A percentile compares a stretch with the other conserved stretches of the same genome.
These are phyloP conservation scores for Dermatemys mawii DNA, from an alignment of 2,113 vertebrate species.

Conservation along the genomic window DNA sequence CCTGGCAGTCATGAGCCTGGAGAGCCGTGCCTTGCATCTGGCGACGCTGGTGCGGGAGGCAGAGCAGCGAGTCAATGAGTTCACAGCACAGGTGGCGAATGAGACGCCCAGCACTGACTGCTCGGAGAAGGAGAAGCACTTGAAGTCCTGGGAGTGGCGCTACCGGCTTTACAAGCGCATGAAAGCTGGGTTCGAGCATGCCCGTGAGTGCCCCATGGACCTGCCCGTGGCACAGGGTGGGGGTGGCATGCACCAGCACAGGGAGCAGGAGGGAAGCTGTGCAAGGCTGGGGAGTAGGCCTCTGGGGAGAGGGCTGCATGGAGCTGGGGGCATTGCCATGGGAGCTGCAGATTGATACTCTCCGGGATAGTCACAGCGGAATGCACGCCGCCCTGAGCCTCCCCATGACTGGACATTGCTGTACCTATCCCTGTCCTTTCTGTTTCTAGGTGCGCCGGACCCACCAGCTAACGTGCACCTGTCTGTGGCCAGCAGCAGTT, in stretches of 20 bases:
- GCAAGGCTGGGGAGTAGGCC: accelerated
- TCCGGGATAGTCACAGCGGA: not conserved
- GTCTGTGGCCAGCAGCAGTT: slow-evolving; percentile 86
- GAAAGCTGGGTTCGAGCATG: slow-evolving; percentile 91
- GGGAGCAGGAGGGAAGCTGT: not conserved
- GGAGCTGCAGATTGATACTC: not conserved
- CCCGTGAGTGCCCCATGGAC: slow-evolving; percentile 78
- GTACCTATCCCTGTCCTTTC: not conserved
- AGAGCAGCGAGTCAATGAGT: slow-evolving; percentile 86
- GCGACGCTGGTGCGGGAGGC: slow-evolving; percentile 88
- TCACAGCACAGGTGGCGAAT: slow-evolving; percentile 82
- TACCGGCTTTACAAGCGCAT: slow-evolving; percentile 91
- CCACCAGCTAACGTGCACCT: slow-evolving; percentile 81
- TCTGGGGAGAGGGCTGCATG: not conserved
- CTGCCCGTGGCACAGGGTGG: not conserved
- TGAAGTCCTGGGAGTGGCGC: slow-evolving; percentile 92
- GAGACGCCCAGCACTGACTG: slow-evolving; percentile 80
- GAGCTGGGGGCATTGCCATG: not conserved
- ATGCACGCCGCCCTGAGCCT: not conserved
- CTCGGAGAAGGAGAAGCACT: slow-evolving; percentile 86
- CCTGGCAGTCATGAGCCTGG: slow-evolving; percentile 85
- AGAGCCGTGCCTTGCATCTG: slow-evolving; percentile 87
- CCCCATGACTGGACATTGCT: accelerated
- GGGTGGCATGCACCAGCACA: accelerated
- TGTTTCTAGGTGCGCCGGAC: slow-evolving; percentile 83